phyloP scores from a whole-genome alignment of 1,140 invertebrate species.

The Campoletis sonorensis region DNA sequence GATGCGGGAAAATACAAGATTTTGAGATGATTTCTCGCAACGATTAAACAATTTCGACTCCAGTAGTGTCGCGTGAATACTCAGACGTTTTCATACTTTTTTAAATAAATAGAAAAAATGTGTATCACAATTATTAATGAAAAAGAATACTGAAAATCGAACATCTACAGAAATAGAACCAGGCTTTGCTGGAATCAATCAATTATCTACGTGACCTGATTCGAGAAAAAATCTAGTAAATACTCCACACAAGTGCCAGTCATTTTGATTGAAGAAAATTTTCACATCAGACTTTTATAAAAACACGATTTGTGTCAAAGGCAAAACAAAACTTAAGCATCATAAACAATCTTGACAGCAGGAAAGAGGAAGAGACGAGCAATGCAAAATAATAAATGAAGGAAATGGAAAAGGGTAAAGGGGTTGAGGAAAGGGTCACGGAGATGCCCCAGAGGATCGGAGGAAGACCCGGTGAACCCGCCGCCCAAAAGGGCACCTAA shows the following conservation, averaged over 20 bases:
- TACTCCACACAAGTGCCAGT: too few species aligned
- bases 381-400: conserved; percentile 13
- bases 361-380: conserved; percentile 7
- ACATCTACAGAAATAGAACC: conserved; percentile 42
- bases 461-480: conserved; percentile 23
- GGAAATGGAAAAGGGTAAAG: conserved; percentile 27
- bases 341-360: background rate
- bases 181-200: too few species aligned
- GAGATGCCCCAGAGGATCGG: conserved; percentile 27
- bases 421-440: conserved; percentile 34
- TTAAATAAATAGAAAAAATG: background rate
- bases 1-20: background rate
- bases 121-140: background rate
- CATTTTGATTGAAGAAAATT: too few species aligned
- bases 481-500: conserved; percentile 57
- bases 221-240: too few species aligned
- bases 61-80: too few species aligned
- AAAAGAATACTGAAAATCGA: conserved; percentile 40
- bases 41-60: too few species aligned
- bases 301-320: background rate
- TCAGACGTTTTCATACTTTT: background rate
- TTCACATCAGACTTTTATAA: too few species aligned
- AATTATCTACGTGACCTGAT: too few species aligned
- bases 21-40: too few species aligned
- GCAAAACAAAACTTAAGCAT: background rate